These are phyloP conservation scores for Rhabdophis nuchalis DNA, from an alignment of 2,797 vertebrate species.

Conservation along the genomic window DNA sequence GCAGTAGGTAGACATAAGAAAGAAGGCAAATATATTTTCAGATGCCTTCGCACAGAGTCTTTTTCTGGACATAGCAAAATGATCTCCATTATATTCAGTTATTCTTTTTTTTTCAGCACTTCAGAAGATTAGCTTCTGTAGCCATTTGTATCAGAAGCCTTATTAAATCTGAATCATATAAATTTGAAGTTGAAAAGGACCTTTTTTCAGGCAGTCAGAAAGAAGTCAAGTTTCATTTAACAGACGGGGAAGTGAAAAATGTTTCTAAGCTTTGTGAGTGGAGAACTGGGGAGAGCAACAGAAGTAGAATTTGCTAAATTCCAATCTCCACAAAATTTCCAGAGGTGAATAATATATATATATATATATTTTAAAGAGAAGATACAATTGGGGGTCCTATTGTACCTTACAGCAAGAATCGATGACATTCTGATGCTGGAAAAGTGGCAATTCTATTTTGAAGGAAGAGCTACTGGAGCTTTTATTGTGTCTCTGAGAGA, in stretches of 20 bases:
- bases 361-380: not conserved
- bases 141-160: slow-evolving; percentile 40
- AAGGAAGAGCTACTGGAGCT: not conserved
- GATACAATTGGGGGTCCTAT: not conserved
- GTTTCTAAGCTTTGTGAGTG: not conserved
- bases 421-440: not conserved
- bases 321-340: not conserved
- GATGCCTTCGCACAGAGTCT: not conserved
- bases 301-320: not conserved
- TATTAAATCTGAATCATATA: slow-evolving; percentile 41
- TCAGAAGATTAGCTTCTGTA: slow-evolving; percentile 44
- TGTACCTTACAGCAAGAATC: not conserved
- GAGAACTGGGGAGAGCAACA: not conserved
- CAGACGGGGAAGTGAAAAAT: not conserved
- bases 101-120: slow-evolving; percentile 37
- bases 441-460: not conserved
- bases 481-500: not conserved
- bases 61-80: not conserved
- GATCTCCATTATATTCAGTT: not conserved
- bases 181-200: slow-evolving; percentile 51
- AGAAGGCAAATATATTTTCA: not conserved
- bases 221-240: slow-evolving; percentile 9
- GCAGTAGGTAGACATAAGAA: not conserved
- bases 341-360: not conserved
- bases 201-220: slow-evolving; percentile 45